Base-by-base conservation (phyloP, 2,113 vertebrate genomes). In the Plecturocebus donacophilus region DNA sequence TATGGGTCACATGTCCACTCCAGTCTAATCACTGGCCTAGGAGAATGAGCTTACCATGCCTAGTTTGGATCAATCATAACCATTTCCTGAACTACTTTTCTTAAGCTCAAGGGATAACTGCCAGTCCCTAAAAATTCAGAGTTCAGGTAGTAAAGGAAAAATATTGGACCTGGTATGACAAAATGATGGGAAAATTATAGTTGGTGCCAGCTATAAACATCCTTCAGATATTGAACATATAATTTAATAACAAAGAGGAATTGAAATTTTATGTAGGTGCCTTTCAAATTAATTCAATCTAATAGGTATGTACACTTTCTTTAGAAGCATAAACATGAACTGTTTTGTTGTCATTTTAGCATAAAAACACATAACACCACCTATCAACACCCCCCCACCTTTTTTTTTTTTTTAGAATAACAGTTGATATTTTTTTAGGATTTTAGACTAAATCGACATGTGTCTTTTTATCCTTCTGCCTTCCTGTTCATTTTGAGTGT, bases 351-450 rank as follows among this genome's bases (percentile, higher is more conserved):
- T 70, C 77, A 89, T 68, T 73, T 77, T 52, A 71, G 5, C 64
- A 20, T 88, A 80, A 83, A 52, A 85, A 61, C 4, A 45, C 27
- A 0, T 87, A 95, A 85, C 87, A 94, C 42, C 49, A 93, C 38
- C 85, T 96, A 49, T 75, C 52, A 92, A 96, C 45, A 92, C 14
- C 45, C 49, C 49, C 49, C 14, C 13, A 13, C 3, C 10, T n/a
- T n/a, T 42, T 90, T 88, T 27, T 35, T 54, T 90, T 75, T 80
- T 56, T 90, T 56, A 92, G 61, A 95, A 94, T 17, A 92, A 47
- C 21, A 68, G 23, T 35, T 81, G 54, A 17, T 90, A 90, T 88
- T 97, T 90, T 97, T 90, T 96, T 94, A 95, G 52, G 20, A 92
- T 38, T 95, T 96, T 84, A 40, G 7, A 90, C 92, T 75, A 86